Percentiles rank a stretch among this genome's conserved stretches.
phyloP scores from a whole-genome alignment of 2,113 vertebrate species.

The Speoplatyrhinus poulsoni region DNA sequence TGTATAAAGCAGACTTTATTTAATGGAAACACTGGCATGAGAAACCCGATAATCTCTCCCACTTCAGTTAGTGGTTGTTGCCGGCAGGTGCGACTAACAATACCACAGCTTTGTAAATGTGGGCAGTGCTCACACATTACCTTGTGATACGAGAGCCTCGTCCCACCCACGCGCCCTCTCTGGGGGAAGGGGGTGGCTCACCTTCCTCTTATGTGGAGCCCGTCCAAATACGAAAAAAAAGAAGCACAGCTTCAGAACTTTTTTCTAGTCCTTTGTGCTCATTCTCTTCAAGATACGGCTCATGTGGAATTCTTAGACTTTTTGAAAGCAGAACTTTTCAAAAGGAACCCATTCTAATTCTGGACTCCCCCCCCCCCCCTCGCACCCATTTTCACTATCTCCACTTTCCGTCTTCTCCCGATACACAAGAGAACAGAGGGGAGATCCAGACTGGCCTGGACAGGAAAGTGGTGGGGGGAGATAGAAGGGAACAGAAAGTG shows the following conservation, averaged over 20 bases:
- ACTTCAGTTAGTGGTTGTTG: slow-evolving; percentile 4
- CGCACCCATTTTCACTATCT: slow-evolving; percentile 47
- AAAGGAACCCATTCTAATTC: slow-evolving; percentile 40
- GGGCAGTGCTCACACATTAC: not conserved
- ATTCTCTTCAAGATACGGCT: slow-evolving; percentile 34
- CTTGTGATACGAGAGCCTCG: not conserved
- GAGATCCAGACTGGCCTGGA: slow-evolving; percentile 26
- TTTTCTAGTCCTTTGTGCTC: slow-evolving; percentile 43
- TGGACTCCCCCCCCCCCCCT: slow-evolving; percentile 51
- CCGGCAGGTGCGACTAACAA: slow-evolving; percentile 34
- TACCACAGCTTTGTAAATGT: slow-evolving; percentile 20
- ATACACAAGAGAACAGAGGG: slow-evolving; percentile 10
- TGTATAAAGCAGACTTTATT: not conserved
- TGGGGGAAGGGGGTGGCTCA: not conserved
- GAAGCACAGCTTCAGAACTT: slow-evolving; percentile 21
- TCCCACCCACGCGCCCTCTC: not conserved
- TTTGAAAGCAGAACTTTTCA: slow-evolving; percentile 35
- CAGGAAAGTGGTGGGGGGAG: not conserved
- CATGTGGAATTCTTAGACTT: slow-evolving; percentile 36
- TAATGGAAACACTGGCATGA: not conserved
- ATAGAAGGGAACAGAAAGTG: not conserved
- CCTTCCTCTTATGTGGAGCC: slow-evolving; percentile 7
- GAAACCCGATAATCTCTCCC: slow-evolving; percentile 2
- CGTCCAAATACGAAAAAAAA: not conserved
- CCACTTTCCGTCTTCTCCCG: slow-evolving; percentile 17